A percentile compares a stretch with the other conserved stretches of the same genome.
Conservation (phyloP, 2,113 vertebrate species). For the Tragelaphus scriptus region DNA sequence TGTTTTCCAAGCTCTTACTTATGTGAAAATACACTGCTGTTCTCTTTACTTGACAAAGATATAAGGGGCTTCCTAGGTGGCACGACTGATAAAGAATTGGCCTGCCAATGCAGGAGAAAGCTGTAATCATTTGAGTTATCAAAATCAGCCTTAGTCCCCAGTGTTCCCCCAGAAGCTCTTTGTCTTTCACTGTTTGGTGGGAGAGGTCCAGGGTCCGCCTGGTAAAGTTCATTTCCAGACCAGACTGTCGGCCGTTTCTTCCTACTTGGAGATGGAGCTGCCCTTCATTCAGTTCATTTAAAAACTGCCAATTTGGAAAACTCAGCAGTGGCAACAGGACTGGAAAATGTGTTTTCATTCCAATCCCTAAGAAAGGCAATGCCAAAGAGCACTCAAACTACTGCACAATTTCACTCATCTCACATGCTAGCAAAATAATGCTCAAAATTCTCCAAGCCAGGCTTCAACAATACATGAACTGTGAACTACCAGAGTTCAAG, state of each 20-base stretch:
- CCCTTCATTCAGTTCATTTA: too few relatives aligned
- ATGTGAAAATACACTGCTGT: not conserved
- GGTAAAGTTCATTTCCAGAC: not conserved
- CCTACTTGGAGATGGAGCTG: fast-evolving
- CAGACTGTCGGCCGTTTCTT: fast-evolving
- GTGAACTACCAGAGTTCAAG: too few relatives aligned
- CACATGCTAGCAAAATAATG: too few relatives aligned
- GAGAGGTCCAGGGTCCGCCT: not conserved
- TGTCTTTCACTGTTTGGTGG: not conserved
- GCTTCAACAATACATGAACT: too few relatives aligned
- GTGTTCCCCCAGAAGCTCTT: not conserved
- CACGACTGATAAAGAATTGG: not conserved
- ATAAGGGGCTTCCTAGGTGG: not conserved
- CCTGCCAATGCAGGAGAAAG: not conserved
- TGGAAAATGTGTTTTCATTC: too few relatives aligned
- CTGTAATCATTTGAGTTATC: not conserved
- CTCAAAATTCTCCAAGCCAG: too few relatives aligned
- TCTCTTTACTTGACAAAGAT: not conserved
- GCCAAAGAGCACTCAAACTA: too few relatives aligned
- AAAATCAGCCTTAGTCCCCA: not conserved
- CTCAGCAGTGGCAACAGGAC: too few relatives aligned
- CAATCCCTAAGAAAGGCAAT: too few relatives aligned
- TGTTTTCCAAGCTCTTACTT: not conserved
- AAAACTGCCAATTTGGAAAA: too few relatives aligned
- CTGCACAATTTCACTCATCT: too few relatives aligned